Base-by-base conservation (phyloP, 2,113 vertebrate species). In the Xenopus borealis region DNA sequence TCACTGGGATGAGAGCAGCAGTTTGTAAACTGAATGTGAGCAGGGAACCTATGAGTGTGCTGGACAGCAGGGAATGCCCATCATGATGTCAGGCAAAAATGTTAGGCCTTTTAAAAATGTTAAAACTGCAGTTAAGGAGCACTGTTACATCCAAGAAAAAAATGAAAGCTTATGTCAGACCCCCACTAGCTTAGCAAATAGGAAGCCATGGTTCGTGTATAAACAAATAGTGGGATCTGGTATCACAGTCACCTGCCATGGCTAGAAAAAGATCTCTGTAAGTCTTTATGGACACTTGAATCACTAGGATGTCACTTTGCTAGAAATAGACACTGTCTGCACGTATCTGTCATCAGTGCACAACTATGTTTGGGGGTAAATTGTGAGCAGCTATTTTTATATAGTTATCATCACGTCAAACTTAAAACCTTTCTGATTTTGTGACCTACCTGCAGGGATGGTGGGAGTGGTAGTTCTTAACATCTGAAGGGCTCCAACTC, bases 121-220 rank as follows among this genome's bases (percentile, higher is more conserved):
- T 13, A 16, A 50, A 50, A 50, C 47, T 50, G 47, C 12, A 16
- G 47, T 50, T 50, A 50, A 86, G 79, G 83, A 40, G 57, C 85
- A 83, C 85, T 88, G 86, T 81, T 85, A 86, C 8, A 19, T 6
- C 5, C 33, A 40, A 40, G 23, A 27, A 40, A 40, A 40, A 9
- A 40, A 40, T 40, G 6, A 40, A 9, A 40, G 33, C 33, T 40
- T 6, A 40, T 40, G 33, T 40, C 33, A 40, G 33, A 40, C 33
- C 33, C 33, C 33, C 85, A 82, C 80, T 82, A 86, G 83, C 70
- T 86, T 83, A 86, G 85, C 82, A 83, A 88, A 76, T 86, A 84
- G 86, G 85, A 86, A 81, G 86, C 85, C 66, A 83, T 83, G 68
- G 86, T 85, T 72, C 82, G 82, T 78, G 83, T 86, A 78, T 85